Evolutionary conservation across 2,797 vertebrate species (phyloP), one percentile per base, ranked within the genome.

Genomic region (Nothura maculosa): DNA sequence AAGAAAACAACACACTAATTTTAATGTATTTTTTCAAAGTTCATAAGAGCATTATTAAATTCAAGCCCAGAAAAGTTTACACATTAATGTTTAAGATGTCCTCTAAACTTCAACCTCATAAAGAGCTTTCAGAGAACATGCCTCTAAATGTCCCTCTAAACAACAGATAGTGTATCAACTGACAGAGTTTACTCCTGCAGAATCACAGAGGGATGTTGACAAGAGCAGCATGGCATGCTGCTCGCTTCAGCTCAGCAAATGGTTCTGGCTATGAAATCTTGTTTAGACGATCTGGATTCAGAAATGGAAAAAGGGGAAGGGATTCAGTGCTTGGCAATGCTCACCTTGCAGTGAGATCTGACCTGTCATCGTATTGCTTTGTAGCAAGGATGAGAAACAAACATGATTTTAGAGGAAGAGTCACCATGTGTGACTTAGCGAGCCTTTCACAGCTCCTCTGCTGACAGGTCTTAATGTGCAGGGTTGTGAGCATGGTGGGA

Each of bases 51-150:
- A 74, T 64, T 79, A 82, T 81, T 70, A 82, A 94, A 80, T 90
- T 87, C 22, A 68, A 74, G 15, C 74, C 82, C 64, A 87, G 48
- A 87, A 92, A 81, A 93, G 48, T 32, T 90, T 74, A 89, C 64
- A 85, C 43, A 77, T 67, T 8, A 64, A 30, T 48, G 43, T 81
- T 85, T 93, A 30, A 82, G 61, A 90, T 80, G 4, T 3, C 12
- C 74, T 85, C 32, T 76, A 13, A 82, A 80, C 68, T 85, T 85
- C 38, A 87, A 55, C 86, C 30, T 82, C 54, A 45, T 75, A 72
- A 87, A 80, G 45, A 70, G 57, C 79, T 89, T 52, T 61, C 52
- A 22, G 36, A 93, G 40, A 70, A 2, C 80, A 80, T 77, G 6
- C 21, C 34, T 92, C 11, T 20, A 87, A 92, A 74, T 48, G 24